Evolutionary conservation across 2,888 invertebrate species (phyloP).

Genomic region (Volucella inflata): DNA sequence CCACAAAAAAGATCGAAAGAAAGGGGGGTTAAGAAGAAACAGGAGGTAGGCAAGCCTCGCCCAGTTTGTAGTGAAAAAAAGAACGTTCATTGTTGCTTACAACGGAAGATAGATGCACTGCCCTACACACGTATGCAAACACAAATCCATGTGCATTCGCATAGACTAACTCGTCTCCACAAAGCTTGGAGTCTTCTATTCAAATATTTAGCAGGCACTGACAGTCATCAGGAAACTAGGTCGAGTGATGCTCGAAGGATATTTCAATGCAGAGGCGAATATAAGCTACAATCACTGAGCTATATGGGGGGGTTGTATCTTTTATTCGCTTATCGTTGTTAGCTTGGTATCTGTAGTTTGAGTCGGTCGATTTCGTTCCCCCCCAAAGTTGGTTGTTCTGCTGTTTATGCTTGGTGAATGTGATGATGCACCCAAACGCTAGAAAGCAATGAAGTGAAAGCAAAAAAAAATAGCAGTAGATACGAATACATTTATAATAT

Average conservation of each 20-base stretch:
- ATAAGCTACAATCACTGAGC: slow-evolving; percentile 66
- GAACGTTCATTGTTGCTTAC: slow-evolving; percentile 67
- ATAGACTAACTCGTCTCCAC: slow-evolving; percentile 25
- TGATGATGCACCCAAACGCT: slow-evolving; percentile 20
- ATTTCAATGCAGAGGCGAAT: slow-evolving; percentile 73
- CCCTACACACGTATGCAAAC: slow-evolving; percentile 35
- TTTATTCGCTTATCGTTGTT: slow-evolving; percentile 56
- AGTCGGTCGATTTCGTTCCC: slow-evolving; percentile 13
- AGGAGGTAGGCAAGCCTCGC: slow-evolving; percentile 4
- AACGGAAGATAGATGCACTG: slow-evolving; percentile 67
- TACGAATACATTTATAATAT: not conserved
- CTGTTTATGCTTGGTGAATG: slow-evolving; percentile 16
- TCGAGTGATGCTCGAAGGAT: slow-evolving; percentile 76
- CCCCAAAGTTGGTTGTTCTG: slow-evolving; percentile 15
- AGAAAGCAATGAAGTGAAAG: slow-evolving; percentile 44
- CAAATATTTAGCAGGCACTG: slow-evolving; percentile 53
- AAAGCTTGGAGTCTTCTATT: slow-evolving; percentile 46
- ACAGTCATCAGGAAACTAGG: slow-evolving; percentile 67
- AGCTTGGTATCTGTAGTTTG: slow-evolving; percentile 22
- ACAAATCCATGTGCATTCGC: slow-evolving; percentile 17
- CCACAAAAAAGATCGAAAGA: slow-evolving; percentile 3
- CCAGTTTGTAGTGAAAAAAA: slow-evolving; percentile 37
- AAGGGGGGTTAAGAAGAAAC: not conserved
- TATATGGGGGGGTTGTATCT: slow-evolving; percentile 57
- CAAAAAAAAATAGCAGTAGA: slow-evolving; percentile 33